phyloP scores from a whole-genome alignment of 2,888 invertebrate species.

The Platynereis dumerilii region DNA sequence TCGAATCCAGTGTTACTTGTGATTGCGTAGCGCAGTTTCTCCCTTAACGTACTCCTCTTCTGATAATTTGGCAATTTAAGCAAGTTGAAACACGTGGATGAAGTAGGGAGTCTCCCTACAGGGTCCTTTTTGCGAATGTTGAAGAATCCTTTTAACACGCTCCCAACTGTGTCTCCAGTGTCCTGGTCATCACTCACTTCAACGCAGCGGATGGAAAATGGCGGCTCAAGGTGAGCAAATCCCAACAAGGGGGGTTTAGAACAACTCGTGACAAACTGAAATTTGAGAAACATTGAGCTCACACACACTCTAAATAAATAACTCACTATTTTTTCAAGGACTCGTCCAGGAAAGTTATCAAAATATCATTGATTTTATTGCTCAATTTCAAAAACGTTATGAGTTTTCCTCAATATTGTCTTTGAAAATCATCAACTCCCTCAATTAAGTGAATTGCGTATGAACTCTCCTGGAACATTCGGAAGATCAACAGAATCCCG shows the following conservation, averaged over 20 bases:
- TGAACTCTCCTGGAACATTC: too few relatives aligned
- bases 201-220: conserved; percentile 97
- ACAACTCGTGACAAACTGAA: conserved; percentile 74
- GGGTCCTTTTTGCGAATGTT: conserved; percentile 75
- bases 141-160: conserved; percentile 96
- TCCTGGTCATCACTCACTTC: conserved; percentile 94
- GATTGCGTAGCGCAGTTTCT: conserved; percentile 96
- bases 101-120: conserved; percentile 90
- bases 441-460: too few relatives aligned
- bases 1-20: conserved; percentile 98
- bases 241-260: conserved; percentile 96
- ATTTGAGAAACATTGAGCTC: too few relatives aligned
- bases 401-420: too few relatives aligned
- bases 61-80: conserved; percentile 96
- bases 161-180: conserved; percentile 75
- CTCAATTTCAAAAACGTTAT: too few relatives aligned
- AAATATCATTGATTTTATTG: too few relatives aligned
- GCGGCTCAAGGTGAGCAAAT: conserved; percentile 94
- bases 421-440: too few relatives aligned
- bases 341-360: too few relatives aligned
- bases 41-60: conserved; percentile 90
- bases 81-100: conserved; percentile 98
- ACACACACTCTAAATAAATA: too few relatives aligned
- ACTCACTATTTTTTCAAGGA: too few relatives aligned
- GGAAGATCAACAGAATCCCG: too few relatives aligned